A percentile compares a stretch with the other conserved stretches of the same genome.
These are phyloP conservation scores for Hippoglossus hippoglossus DNA, from an alignment of 2,797 vertebrate species.

Conservation along the genomic window DNA sequence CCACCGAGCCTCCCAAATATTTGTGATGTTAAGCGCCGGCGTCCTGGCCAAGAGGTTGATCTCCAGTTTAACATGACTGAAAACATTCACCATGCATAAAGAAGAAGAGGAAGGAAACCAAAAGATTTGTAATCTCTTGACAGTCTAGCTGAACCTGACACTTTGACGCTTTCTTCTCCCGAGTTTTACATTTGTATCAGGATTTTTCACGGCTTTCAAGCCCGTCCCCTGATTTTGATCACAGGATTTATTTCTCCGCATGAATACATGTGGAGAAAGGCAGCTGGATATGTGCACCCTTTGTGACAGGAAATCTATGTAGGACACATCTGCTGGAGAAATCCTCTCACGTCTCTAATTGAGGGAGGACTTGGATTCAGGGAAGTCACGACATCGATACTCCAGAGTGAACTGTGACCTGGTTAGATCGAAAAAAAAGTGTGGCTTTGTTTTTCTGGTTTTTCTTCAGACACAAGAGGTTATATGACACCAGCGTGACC, in stretches of 20 bases:
- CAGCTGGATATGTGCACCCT: constrained; percentile 74
- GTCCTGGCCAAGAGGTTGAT: constrained; percentile 46
- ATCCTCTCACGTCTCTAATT: constrained; percentile 68
- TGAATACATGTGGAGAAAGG: constrained; percentile 74
- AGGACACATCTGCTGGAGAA: constrained; percentile 70
- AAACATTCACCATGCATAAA: constrained; percentile 48
- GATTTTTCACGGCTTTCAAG: constrained; percentile 81
- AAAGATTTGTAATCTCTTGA: constrained; percentile 57
- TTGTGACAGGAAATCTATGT: constrained; percentile 80
- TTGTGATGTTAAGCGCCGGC: constrained; percentile 21
- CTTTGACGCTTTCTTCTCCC: constrained; percentile 58
- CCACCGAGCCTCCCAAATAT: constrained; percentile 11
- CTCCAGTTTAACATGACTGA: constrained; percentile 19
- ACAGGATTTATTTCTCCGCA: constrained; percentile 80
- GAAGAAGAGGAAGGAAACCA: background rate
- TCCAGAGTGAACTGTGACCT: constrained; percentile 44
- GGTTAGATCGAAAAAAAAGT: constrained; percentile 10
- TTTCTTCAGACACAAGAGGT: constrained; percentile 3
- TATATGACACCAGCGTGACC: constrained; percentile 5
- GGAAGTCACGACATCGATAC: constrained; percentile 37
- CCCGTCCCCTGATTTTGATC: constrained; percentile 74
- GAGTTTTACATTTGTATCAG: constrained; percentile 82
- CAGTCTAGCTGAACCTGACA: constrained; percentile 65
- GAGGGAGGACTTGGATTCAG: constrained; percentile 35
- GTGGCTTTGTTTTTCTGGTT: constrained; percentile 4